Evolutionary conservation across 2,113 vertebrate species (phyloP).

Genomic region (Charadrius vociferus): DNA sequence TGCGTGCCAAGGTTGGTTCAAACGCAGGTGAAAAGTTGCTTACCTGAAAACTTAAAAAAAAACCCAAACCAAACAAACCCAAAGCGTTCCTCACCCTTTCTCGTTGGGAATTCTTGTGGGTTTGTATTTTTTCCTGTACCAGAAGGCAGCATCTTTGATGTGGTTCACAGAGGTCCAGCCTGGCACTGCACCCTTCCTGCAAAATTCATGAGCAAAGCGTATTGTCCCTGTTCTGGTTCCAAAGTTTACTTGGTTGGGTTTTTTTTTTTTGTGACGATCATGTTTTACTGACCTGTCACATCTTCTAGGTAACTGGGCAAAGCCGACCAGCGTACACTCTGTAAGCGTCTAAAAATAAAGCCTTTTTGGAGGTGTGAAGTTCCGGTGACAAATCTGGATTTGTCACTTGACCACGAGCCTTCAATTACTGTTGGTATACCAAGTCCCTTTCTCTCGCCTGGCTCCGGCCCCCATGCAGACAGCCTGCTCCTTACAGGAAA

Average conservation of each 20-base stretch:
- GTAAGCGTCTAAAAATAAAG: background rate
- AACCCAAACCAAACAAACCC: too few species aligned
- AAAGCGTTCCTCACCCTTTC: background rate
- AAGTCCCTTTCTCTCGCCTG: background rate
- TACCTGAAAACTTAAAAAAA: background rate
- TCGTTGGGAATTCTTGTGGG: background rate
- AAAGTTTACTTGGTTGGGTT: background rate
- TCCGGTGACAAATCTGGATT: background rate
- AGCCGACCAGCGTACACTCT: background rate
- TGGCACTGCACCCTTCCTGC: background rate
- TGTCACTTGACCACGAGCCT: background rate
- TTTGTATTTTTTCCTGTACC: background rate
- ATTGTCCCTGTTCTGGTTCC: background rate
- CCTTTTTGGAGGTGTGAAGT: background rate
- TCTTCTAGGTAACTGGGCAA: background rate
- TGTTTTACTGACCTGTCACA: background rate
- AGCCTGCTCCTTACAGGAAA: background rate
- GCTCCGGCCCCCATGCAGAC: background rate
- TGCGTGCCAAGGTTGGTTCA: background rate
- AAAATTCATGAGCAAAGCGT: background rate
- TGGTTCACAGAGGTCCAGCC: too few species aligned
- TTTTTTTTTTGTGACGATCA: rapidly evolving
- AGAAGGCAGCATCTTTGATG: background rate
- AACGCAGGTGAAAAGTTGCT: background rate
- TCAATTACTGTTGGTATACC: background rate